These are phyloP conservation scores for Alosa alosa DNA, from an alignment of 2,113 vertebrate species.

Conservation along the genomic window DNA sequence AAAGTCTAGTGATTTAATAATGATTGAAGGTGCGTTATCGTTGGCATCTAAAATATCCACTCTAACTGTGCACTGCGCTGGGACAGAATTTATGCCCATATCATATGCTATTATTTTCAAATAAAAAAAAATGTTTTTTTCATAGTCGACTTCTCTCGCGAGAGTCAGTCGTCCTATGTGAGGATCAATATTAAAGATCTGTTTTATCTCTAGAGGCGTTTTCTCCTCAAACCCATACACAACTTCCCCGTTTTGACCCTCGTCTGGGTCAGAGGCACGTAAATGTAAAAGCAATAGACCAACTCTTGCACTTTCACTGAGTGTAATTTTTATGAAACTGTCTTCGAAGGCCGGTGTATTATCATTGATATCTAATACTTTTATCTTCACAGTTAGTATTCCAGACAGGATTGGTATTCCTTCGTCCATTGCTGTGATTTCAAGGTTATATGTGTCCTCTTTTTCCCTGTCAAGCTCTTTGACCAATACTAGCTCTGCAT, in stretches of 20 bases:
- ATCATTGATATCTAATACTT: conserved; percentile 70
- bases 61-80: neutral
- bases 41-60: conserved; percentile 53
- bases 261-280: conserved; percentile 69
- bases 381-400: conserved; percentile 66
- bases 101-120: too few relatives aligned
- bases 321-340: conserved; percentile 63
- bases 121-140: neutral
- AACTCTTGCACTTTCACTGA: conserved; percentile 67
- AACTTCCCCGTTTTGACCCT: conserved; percentile 68
- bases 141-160: conserved; percentile 46
- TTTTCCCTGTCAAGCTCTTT: conserved; percentile 74
- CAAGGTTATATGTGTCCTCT: conserved; percentile 71
- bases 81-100: too few relatives aligned
- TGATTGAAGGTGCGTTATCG: conserved; percentile 52
- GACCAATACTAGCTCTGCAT: conserved; percentile 74
- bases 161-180: conserved; percentile 69
- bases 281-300: conserved; percentile 60
- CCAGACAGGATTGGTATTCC: conserved; percentile 69
- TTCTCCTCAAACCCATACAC: conserved; percentile 73
- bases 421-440: conserved; percentile 75
- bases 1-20: neutral
- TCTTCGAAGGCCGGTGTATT: conserved; percentile 61
- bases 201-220: conserved; percentile 67
- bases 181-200: conserved; percentile 73